Conservation (phyloP, 1,140 invertebrate genomes). For the Acromyrmex echinatior region DNA sequence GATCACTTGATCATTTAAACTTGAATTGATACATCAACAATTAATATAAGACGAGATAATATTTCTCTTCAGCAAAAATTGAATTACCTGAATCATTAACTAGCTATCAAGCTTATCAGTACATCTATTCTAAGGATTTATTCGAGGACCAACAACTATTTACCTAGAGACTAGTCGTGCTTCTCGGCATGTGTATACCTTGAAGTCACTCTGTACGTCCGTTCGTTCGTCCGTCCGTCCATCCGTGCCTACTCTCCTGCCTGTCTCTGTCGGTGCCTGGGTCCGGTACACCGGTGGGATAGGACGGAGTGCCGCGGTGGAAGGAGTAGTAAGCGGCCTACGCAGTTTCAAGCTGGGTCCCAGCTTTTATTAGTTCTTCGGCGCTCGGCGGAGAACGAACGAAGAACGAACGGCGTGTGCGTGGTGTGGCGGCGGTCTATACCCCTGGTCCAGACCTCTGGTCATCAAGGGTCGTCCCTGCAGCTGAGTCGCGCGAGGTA, state of each 20-base stretch:
- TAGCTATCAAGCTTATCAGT: neutral
- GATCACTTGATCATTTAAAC: neutral
- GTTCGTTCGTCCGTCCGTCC: slow-evolving; percentile 60
- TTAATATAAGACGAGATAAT: neutral
- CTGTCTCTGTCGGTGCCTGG: slow-evolving; percentile 65
- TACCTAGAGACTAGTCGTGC: neutral
- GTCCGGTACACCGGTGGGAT: slow-evolving; percentile 76
- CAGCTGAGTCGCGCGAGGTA: slow-evolving; percentile 54
- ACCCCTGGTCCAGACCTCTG: slow-evolving; percentile 32
- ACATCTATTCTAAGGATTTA: neutral
- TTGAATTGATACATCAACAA: neutral
- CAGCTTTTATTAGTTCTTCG: slow-evolving; percentile 86
- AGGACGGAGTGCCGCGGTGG: slow-evolving; percentile 76
- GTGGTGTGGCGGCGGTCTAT: slow-evolving; percentile 42
- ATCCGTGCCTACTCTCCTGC: slow-evolving; percentile 60
- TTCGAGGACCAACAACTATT: neutral
- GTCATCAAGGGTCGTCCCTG: slow-evolving; percentile 36
- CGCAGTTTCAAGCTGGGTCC: slow-evolving; percentile 83
- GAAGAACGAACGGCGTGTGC: slow-evolving; percentile 63
- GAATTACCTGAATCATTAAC: neutral
- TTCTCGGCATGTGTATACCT: slow-evolving; percentile 63
- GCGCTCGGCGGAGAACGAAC: slow-evolving; percentile 84
- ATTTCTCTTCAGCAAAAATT: neutral
- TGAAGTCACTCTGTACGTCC: slow-evolving; percentile 64
- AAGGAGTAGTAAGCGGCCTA: slow-evolving; percentile 84